Percentiles rank a stretch among this genome's conserved stretches.
These are phyloP conservation scores for Patella depressa DNA, from an alignment of 2,888 invertebrate species.

Conservation along the genomic window DNA sequence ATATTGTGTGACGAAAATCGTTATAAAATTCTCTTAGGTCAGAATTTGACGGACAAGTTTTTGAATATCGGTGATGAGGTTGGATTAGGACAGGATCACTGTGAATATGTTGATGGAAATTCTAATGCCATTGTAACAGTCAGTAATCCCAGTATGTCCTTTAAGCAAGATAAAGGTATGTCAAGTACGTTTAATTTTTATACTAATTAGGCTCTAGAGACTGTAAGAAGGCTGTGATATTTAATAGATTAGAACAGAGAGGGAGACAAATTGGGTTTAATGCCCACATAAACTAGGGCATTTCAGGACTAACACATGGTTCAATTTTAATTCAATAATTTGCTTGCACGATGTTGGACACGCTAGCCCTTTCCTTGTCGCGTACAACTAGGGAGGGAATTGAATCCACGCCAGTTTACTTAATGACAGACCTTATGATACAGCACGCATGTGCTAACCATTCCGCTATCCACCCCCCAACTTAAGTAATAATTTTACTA, in stretches of 20 bases:
- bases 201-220: too few species aligned
- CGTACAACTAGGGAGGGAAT: too few species aligned
- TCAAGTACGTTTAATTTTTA: too few species aligned
- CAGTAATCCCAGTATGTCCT: constrained; percentile 28
- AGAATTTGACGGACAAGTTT: constrained; percentile 49
- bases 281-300: too few species aligned
- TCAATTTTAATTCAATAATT: too few species aligned
- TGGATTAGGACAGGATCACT: constrained; percentile 61
- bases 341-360: too few species aligned
- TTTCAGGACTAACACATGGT: too few species aligned
- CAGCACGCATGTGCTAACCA: too few species aligned
- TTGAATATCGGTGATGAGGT: constrained; percentile 56
- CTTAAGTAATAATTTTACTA: not conserved
- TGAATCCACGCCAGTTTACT: too few species aligned
- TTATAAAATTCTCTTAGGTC: constrained; percentile 60
- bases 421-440: too few species aligned
- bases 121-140: constrained; percentile 30
- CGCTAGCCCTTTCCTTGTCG: too few species aligned
- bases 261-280: too few species aligned
- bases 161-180: constrained; percentile 33
- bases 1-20: constrained; percentile 50
- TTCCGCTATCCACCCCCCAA: not conserved
- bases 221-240: not conserved
- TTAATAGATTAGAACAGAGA: not conserved
- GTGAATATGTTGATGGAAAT: constrained; percentile 59